Evolutionary conservation across 2,888 invertebrate species (phyloP).

Genomic region (Macrostomum cliftonense): DNA sequence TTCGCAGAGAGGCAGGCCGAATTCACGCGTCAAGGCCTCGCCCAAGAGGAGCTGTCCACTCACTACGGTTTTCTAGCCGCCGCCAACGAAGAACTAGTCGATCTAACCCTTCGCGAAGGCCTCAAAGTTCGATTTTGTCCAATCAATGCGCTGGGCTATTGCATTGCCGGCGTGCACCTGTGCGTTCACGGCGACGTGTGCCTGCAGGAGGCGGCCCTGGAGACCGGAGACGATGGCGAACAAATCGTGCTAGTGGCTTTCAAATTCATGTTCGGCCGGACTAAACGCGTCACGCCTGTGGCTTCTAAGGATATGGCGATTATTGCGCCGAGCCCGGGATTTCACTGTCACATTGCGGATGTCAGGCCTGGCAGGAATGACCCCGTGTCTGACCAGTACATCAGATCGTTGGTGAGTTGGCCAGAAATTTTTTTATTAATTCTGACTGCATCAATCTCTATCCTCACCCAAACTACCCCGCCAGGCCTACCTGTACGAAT

Average conservation of each 20-base stretch:
- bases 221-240: constrained; percentile 1
- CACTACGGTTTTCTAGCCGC: constrained; percentile 6
- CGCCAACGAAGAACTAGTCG: constrained; percentile 5
- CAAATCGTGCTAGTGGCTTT: constrained; percentile 3
- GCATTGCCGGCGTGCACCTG: constrained; percentile 5
- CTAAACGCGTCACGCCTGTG: not conserved
- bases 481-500: constrained; percentile 8
- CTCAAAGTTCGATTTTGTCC: constrained; percentile 6
- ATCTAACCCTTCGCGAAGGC: constrained; percentile 1
- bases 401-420: constrained; percentile 4
- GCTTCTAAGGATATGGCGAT: not conserved
- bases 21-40: too few species aligned
- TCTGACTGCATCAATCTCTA: too few species aligned
- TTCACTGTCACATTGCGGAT: constrained; percentile 5
- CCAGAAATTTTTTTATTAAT: not conserved
- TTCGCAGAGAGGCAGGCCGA: too few species aligned
- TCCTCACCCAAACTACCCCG: too few species aligned
- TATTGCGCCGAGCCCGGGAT: constrained; percentile 2
- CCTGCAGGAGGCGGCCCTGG: constrained; percentile 1
- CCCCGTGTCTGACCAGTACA: not conserved
- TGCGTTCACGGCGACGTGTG: constrained; percentile 5
- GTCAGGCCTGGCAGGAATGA: not conserved
- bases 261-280: constrained; percentile 1
- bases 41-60: not conserved
- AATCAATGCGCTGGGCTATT: constrained; percentile 2